Conservation (phyloP, 2,113 vertebrate genomes). For the Elaphurus davidianus region DNA sequence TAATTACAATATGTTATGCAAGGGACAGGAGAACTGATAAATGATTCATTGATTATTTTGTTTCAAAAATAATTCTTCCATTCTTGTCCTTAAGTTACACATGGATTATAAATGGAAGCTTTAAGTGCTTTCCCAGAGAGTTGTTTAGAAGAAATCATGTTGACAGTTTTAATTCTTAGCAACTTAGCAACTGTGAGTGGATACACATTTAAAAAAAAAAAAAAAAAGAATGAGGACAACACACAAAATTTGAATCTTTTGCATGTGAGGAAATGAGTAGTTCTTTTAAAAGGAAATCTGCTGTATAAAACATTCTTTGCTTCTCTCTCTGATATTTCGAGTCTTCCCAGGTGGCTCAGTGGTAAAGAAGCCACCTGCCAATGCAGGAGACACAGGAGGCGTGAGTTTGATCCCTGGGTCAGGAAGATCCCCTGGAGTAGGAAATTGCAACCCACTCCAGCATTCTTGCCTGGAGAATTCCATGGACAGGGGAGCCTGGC, state of each 20-base stretch:
- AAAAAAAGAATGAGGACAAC: neutral
- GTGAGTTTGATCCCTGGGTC: neutral
- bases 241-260: neutral
- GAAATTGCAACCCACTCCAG: neutral
- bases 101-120: slow-evolving; percentile 67
- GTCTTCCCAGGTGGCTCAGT: neutral
- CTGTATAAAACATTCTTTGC: neutral
- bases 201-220: neutral
- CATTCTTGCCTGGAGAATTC: neutral
- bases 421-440: neutral
- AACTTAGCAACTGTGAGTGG: slow-evolving; percentile 10
- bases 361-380: neutral
- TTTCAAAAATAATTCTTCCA: slow-evolving; percentile 72
- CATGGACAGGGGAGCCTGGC: neutral
- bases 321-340: neutral
- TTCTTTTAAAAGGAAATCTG: neutral
- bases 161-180: slow-evolving; percentile 58
- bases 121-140: slow-evolving; percentile 60
- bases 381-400: neutral
- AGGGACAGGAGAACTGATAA: slow-evolving; percentile 75
- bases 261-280: neutral
- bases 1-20: slow-evolving; percentile 80
- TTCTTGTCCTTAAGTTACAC: slow-evolving; percentile 73
- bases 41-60: slow-evolving; percentile 79
- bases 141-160: slow-evolving; percentile 59